Conservation (phyloP, 1,140 invertebrate species). For the Drosophila pallidifrons region DNA sequence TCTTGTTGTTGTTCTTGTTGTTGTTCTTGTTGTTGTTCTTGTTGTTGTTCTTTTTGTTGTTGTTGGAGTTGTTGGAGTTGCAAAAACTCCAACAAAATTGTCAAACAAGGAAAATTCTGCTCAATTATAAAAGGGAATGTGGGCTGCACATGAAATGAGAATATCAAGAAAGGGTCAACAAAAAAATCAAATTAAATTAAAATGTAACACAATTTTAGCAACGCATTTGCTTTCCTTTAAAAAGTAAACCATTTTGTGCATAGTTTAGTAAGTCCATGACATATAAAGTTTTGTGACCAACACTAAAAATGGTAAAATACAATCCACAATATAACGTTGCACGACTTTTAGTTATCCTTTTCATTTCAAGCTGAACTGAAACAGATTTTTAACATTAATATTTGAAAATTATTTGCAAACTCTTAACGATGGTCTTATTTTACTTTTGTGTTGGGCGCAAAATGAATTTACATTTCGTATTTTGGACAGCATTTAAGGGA, state of each 20-base stretch:
- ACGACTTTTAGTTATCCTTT: not conserved
- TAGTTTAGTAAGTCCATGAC: not conserved
- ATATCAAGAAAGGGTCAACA: not conserved
- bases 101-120: constrained; percentile 36
- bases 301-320: constrained; percentile 29
- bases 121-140: not conserved
- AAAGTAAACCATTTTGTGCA: constrained; percentile 47
- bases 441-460: no score
- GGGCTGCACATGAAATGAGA: not conserved
- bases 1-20: not conserved
- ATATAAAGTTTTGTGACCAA: constrained; percentile 14
- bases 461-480: no score
- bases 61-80: not conserved
- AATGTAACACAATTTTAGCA: constrained; percentile 58
- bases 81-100: constrained; percentile 29
- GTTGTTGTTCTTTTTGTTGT: not conserved
- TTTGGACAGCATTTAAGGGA: not conserved
- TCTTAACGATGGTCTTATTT: no score
- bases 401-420: no score
- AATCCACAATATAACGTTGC: not conserved
- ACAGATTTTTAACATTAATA: no score
- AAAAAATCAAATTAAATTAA: constrained; percentile 60
- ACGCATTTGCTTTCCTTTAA: constrained; percentile 30
- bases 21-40: constrained; percentile 8
- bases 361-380: no score